These are phyloP conservation scores for Drosophila stalkeri DNA, from an alignment of 2,888 invertebrate species.

Conservation along the genomic window DNA sequence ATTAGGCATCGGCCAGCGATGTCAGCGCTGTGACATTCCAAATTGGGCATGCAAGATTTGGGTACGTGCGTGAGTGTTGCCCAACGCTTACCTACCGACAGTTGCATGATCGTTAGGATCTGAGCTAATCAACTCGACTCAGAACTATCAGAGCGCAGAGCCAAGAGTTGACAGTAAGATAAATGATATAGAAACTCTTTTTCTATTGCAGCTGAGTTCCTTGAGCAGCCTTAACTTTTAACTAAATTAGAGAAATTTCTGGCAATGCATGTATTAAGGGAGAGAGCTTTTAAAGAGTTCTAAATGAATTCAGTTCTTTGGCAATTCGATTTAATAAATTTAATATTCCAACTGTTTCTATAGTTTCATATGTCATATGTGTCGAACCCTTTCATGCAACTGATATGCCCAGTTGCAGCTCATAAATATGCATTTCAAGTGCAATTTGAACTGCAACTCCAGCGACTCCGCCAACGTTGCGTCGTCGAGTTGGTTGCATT, in stretches of 20 bases:
- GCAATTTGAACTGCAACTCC: conserved; percentile 39
- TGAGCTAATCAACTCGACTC: conserved; percentile 19
- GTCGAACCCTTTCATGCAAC: conserved; percentile 8
- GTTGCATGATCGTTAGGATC: conserved; percentile 19
- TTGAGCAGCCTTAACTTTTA: background rate
- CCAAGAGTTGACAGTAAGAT: conserved; percentile 9
- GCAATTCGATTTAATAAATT: no score
- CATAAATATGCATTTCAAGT: conserved; percentile 47
- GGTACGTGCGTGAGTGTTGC: conserved; percentile 49
- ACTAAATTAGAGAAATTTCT: background rate
- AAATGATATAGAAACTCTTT: conserved; percentile 2
- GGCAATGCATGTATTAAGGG: background rate
- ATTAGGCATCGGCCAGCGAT: conserved; percentile 61
- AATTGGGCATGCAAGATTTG: conserved; percentile 76
- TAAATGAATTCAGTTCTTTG: background rate
- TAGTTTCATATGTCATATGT: background rate
- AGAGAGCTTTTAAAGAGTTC: no score
- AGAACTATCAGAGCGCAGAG: background rate
- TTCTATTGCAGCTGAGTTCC: background rate
- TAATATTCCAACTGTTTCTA: background rate
- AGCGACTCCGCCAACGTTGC: conserved; percentile 3
- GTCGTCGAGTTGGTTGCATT: conserved; percentile 36
- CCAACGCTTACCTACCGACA: conserved; percentile 12
- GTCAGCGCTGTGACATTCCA: conserved; percentile 73
- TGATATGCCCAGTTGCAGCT: conserved; percentile 9